Conservation (phyloP, 2,113 vertebrate genomes). For the Diadophis punctatus region DNA sequence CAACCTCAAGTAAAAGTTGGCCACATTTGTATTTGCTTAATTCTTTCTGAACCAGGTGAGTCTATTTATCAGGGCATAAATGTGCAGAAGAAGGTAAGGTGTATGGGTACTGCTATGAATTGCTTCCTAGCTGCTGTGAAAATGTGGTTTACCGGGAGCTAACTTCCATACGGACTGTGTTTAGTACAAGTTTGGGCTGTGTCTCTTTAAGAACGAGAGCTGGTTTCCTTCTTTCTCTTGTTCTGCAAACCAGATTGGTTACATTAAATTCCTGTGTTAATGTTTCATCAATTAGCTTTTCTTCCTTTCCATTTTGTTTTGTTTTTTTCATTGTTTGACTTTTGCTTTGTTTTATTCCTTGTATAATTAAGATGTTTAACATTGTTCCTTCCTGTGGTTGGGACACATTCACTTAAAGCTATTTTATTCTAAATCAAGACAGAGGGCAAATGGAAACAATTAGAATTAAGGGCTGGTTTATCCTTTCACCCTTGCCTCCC, state of each 20-base stretch:
- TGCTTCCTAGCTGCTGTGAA: neutral
- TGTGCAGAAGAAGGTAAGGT: neutral
- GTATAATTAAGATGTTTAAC: constrained; percentile 55
- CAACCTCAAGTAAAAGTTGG: neutral
- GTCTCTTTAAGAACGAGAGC: constrained; percentile 36
- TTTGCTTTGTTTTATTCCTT: constrained; percentile 58
- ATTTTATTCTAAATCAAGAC: constrained; percentile 41
- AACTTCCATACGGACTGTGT: neutral
- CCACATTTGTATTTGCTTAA: neutral
- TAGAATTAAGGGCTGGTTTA: constrained; percentile 30
- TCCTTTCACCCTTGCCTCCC: neutral
- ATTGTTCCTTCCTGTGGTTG: constrained; percentile 41
- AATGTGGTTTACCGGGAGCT: neutral
- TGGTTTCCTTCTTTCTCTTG: constrained; percentile 17
- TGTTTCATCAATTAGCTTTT: constrained; percentile 54
- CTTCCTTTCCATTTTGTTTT: constrained; percentile 43
- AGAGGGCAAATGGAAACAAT: constrained; percentile 59
- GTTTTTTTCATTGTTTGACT: constrained; percentile 58
- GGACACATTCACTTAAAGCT: constrained; percentile 42
- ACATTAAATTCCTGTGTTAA: constrained; percentile 55
- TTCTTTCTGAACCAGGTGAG: neutral
- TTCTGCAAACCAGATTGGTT: constrained; percentile 38
- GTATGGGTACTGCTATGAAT: neutral
- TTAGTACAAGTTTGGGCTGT: rapidly evolving
- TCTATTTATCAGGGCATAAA: neutral